Conservation (phyloP, 2,113 vertebrate species). For the Cyphomyrus plagiostoma region DNA sequence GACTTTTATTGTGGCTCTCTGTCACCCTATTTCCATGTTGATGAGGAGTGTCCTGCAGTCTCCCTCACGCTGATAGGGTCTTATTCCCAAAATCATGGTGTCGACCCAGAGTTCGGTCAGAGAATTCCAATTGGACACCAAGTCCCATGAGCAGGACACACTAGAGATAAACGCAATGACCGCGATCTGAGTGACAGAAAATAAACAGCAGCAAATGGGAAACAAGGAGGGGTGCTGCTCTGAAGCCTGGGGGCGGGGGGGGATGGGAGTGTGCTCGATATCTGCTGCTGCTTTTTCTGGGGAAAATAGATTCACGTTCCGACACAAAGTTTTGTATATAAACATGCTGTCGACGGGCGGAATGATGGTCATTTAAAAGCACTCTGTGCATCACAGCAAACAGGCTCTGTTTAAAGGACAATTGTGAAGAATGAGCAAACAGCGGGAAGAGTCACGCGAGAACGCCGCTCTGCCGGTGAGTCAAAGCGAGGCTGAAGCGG, state of each 20-base stretch:
- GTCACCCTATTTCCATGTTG: background rate
- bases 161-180: background rate
- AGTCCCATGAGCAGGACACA: background rate
- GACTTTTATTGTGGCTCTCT: background rate
- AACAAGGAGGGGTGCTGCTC: background rate
- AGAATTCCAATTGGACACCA: background rate
- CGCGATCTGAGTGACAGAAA: background rate
- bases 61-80: background rate
- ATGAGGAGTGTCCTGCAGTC: background rate
- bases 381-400: background rate
- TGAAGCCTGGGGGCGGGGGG: background rate
- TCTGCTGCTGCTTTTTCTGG: background rate
- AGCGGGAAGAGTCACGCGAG: background rate
- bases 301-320: background rate
- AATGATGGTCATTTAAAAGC: constrained; percentile 2
- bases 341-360: background rate
- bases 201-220: background rate
- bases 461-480: background rate
- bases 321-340: background rate
- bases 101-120: background rate
- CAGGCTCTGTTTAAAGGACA: background rate
- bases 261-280: background rate
- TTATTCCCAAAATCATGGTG: background rate
- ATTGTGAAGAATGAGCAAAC: background rate
- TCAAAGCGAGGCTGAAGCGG: background rate